phyloP scores from a whole-genome alignment of 2,888 invertebrate genomes.

The Caenorhabditis sp. region DNA sequence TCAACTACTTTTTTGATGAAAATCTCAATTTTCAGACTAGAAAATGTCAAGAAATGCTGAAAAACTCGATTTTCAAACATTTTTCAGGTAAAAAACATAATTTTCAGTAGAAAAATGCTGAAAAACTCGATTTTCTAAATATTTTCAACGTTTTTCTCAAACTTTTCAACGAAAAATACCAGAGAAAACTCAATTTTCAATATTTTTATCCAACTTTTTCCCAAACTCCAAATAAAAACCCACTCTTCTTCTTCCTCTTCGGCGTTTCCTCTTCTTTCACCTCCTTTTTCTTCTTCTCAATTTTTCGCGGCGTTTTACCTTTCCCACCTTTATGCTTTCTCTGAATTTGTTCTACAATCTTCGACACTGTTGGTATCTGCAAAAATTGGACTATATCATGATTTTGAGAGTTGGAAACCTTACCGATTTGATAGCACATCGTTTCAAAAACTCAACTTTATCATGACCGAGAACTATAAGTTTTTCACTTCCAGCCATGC shows the following conservation, averaged over 20 bases:
- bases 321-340: constrained; percentile 8
- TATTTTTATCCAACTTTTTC: no score
- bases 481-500: not conserved
- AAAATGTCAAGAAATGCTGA: no score
- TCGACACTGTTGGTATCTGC: not conserved
- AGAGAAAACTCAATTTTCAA: no score
- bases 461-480: not conserved
- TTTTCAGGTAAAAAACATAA: no score
- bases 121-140: no score
- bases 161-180: no score
- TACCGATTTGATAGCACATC: not conserved
- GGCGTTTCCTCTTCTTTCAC: not conserved
- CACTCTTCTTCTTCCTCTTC: not conserved
- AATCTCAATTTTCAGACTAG: no score
- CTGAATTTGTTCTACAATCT: constrained; percentile 3
- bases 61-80: no score
- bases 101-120: no score
- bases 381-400: not conserved
- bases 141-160: no score
- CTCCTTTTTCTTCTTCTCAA: not conserved
- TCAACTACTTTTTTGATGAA: no score
- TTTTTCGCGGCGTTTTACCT: not conserved
- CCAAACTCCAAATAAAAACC: no score
- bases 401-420: not conserved
- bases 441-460: not conserved